These are phyloP conservation scores for Choloepus hoffmanni DNA, from an alignment of 2,113 vertebrate species.

Conservation along the genomic window DNA sequence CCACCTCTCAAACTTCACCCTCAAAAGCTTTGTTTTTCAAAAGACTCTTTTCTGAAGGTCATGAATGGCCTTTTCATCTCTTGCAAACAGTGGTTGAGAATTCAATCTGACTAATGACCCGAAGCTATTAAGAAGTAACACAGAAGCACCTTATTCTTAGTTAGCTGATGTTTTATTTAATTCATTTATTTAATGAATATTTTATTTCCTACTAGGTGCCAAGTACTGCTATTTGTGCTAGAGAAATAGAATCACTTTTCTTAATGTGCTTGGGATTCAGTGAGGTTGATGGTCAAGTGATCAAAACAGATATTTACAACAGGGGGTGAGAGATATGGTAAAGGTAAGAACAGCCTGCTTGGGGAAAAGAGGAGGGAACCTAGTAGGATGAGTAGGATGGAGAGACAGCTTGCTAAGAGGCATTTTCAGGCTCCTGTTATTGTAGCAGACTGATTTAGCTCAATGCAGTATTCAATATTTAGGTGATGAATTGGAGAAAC, in stretches of 20 bases:
- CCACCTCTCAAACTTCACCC: neutral
- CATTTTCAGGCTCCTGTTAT: neutral
- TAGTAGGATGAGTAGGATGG: neutral
- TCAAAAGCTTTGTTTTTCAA: neutral
- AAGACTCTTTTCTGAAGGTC: neutral
- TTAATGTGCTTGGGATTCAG: neutral
- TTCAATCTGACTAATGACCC: neutral
- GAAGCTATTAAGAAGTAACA: neutral
- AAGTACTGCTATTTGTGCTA: neutral
- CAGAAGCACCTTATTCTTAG: neutral
- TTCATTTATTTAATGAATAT: slow-evolving; percentile 28
- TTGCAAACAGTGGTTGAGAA: neutral
- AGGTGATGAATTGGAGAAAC: neutral
- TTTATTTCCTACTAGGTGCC: neutral
- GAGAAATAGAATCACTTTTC: neutral
- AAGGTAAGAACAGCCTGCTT: neutral
- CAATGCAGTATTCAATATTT: neutral
- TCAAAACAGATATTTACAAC: neutral
- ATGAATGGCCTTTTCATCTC: neutral
- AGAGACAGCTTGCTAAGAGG: neutral
- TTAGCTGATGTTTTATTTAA: slow-evolving; percentile 52
- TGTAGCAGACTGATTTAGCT: neutral
- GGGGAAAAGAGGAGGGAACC: neutral
- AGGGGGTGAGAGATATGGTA: neutral
- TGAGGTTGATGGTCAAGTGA: neutral